Base-by-base conservation (phyloP, 2,888 invertebrate species). In the Branchellion lobata region DNA sequence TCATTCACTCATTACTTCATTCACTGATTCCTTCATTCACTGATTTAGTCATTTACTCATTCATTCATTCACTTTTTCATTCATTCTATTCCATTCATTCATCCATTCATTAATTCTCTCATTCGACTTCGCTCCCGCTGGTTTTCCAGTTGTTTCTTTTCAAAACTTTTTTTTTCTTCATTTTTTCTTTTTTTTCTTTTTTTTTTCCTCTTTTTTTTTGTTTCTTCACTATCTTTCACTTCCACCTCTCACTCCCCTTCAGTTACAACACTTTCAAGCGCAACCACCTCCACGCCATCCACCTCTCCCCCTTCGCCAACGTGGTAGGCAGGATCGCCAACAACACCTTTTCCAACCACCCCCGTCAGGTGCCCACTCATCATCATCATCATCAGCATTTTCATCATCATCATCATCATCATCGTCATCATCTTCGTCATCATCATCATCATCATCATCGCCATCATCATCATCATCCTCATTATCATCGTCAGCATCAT, bases 341-440 rank as follows among this genome's bases (percentile, higher is more conserved):
- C 86, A 97, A 97, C 88, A 92, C 93, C 84, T 96, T 97, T 85
- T 91, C 91, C 81, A 91, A 92, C 80, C 95, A 96, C 69, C 40
- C 8, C n/a, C n/a, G n/a, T n/a, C n/a, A n/a, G n/a, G n/a, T n/a
- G n/a, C n/a, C n/a, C n/a, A n/a, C n/a, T n/a, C n/a, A n/a, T n/a
- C n/a, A n/a, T n/a, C 89, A n/a, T n/a, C n/a, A n/a, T n/a, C n/a
- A n/a, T n/a, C n/a, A n/a, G n/a, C n/a, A n/a, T n/a, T n/a, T n/a
- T n/a, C n/a, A n/a, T n/a, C n/a, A n/a, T n/a, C n/a, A n/a, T n/a
- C n/a, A n/a, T n/a, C n/a, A n/a, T n/a, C n/a, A n/a, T n/a, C n/a
- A n/a, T n/a, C n/a, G n/a, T n/a, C n/a, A n/a, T n/a, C n/a, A n/a
- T n/a, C n/a, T n/a, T n/a, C n/a, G n/a, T n/a, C n/a, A n/a, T n/a